Base-by-base conservation (phyloP, 2,888 invertebrate species). In the Synanthedon formicaeformis region DNA sequence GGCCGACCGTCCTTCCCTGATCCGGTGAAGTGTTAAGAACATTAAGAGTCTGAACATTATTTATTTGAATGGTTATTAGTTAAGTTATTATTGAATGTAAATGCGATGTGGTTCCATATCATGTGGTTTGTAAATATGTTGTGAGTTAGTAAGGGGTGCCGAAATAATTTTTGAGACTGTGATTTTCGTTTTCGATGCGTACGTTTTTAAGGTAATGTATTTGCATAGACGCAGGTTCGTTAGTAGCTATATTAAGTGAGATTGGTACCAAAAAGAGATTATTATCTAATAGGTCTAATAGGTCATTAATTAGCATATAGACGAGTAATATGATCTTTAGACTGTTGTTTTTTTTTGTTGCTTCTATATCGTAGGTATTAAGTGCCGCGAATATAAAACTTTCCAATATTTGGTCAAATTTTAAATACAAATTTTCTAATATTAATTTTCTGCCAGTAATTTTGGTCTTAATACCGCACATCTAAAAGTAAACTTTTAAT, bases 201-300 rank as follows among this genome's bases (percentile, higher is more conserved):
- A 41, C 65, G 70, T 75, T 64, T 74, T 62, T 75, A 75, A 77
- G 72, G 71, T 77, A 71, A 71, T 51, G 67, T 16, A 34, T 12
- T 50, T 50, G 45, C 75, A 75, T 71, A 60, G 60, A 67, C 60
- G 60, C 67, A 60, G 69, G 63, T 69, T 71, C 60, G 69, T 72
- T 76, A 71, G 75, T 72, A 53, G 50, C 49, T 75, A 71, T 75
- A 72, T 76, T 68, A 81, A 85, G 85, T 86, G 86, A 86, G 86
- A 86, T 81, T 77, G 75, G 75, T 84, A 85, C 86, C 86, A 85
- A 86, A 86, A 86, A 85, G 81, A 83, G 82, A 85, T 86, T 83
- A 80, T 77, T 75, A 75, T 74, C 71, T 63, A 61, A 34, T 77
- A 78, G 74, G 65, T 72, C 34, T 34, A 34, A 34, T 34, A 34